A percentile compares a stretch with the other conserved stretches of the same genome.
Evolutionary conservation across 1,140 invertebrate genomes (phyloP).

Genomic region (Hyles vespertilio): DNA sequence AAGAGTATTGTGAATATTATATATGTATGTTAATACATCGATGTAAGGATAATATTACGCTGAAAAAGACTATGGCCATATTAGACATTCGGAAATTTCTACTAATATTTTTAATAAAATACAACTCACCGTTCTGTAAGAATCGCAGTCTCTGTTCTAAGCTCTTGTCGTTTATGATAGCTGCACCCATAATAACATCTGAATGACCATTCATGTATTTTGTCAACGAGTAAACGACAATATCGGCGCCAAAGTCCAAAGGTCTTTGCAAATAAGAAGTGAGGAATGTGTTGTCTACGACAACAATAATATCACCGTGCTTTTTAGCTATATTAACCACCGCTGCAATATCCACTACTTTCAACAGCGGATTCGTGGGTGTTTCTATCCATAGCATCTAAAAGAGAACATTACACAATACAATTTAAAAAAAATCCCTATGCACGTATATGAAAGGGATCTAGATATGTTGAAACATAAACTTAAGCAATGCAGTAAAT

Average conservation of each 20-base stretch:
- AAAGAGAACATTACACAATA: constrained; percentile 25
- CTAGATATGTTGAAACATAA: constrained; percentile 1
- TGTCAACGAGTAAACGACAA: constrained; percentile 94
- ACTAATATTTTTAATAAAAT: background rate
- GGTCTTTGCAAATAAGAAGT: constrained; percentile 97
- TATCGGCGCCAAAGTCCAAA: constrained; percentile 92
- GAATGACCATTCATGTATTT: constrained; percentile 99
- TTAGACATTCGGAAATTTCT: too few species aligned
- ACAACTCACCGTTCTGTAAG: constrained; percentile 89
- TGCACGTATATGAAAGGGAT: background rate
- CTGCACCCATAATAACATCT: constrained; percentile 97
- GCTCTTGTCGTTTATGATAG: constrained; percentile 84
- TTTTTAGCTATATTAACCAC: constrained; percentile 82
- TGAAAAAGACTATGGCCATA: too few species aligned
- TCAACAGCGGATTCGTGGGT: constrained; percentile 97
- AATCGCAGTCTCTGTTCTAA: constrained; percentile 86
- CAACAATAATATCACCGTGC: constrained; percentile 83
- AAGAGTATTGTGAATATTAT: too few species aligned
- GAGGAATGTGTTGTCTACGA: constrained; percentile 98
- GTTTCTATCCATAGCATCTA: constrained; percentile 98
- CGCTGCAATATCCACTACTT: constrained; percentile 91
- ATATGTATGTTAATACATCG: too few species aligned
- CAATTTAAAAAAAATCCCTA: background rate
- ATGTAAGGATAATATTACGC: too few species aligned
- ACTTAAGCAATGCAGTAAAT: constrained; percentile 10